These are phyloP conservation scores for Drosophila albomicans DNA, from an alignment of 1,140 invertebrate species.

Conservation along the genomic window DNA sequence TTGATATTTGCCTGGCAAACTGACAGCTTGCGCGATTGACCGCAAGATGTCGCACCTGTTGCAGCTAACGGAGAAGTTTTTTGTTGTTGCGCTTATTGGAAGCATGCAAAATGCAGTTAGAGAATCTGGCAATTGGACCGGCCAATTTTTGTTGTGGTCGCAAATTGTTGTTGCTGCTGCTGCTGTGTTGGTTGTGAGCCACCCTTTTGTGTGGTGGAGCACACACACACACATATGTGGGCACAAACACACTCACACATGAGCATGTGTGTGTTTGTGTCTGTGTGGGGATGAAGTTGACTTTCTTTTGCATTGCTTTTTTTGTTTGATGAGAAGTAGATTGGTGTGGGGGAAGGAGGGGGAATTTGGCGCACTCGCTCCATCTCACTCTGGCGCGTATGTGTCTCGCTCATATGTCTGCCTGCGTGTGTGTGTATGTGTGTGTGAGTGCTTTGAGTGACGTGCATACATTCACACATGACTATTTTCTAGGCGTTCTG, in stretches of 20 bases:
- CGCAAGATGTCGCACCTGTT: constrained; percentile 47
- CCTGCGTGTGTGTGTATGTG: constrained; percentile 40
- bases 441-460: constrained; percentile 44
- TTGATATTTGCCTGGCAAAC: constrained; percentile 20
- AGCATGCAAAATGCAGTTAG: constrained; percentile 29
- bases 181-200: constrained; percentile 37
- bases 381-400: constrained; percentile 1
- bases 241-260: not conserved
- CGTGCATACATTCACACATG: constrained; percentile 59
- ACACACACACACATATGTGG: not conserved
- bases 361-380: constrained; percentile 20
- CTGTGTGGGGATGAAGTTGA: constrained; percentile 50
- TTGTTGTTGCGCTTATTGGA: constrained; percentile 6
- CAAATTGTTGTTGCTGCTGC: too few species aligned
- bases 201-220: constrained; percentile 38
- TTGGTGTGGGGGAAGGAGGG: not conserved
- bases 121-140: constrained; percentile 23
- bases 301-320: constrained; percentile 44
- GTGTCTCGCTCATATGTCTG: constrained; percentile 10
- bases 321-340: not conserved
- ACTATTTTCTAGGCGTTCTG: constrained; percentile 52
- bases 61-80: constrained; percentile 15
- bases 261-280: constrained; percentile 21
- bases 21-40: constrained; percentile 23
- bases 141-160: constrained; percentile 5